These are phyloP conservation scores for Phengaris alcon DNA, from an alignment of 2,888 invertebrate species.

Conservation along the genomic window DNA sequence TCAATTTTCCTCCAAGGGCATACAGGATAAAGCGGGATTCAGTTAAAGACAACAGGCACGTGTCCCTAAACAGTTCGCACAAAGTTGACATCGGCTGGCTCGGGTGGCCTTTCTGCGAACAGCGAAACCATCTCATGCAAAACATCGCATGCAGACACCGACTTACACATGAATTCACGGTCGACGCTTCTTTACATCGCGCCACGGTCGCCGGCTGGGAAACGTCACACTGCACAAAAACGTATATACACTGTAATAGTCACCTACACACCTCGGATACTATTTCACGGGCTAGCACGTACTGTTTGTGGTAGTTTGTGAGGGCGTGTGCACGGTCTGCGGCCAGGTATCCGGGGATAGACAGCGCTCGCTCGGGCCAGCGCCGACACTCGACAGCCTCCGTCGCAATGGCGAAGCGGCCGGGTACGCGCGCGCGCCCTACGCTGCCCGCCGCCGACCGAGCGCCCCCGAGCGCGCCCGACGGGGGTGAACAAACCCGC, in stretches of 20 bases:
- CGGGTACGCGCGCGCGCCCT: constrained; percentile 78
- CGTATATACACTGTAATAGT: constrained; percentile 77
- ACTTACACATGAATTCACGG: constrained; percentile 77
- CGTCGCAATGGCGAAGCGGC: constrained; percentile 78
- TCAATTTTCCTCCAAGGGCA: constrained; percentile 43
- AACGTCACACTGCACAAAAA: constrained; percentile 79
- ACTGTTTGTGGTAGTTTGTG: constrained; percentile 42
- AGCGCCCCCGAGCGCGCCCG: constrained; percentile 64
- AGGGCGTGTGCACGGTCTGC: constrained; percentile 43
- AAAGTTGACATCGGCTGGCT: background rate
- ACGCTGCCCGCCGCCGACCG: constrained; percentile 72
- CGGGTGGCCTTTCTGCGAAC: background rate
- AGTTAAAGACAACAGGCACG: constrained; percentile 60
- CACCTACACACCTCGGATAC: constrained; percentile 38
- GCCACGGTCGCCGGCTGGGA: constrained; percentile 85
- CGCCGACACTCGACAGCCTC: constrained; percentile 77
- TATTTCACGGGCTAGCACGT: constrained; percentile 40
- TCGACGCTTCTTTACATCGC: constrained; percentile 74
- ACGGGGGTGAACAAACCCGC: constrained; percentile 76
- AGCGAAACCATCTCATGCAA: constrained; percentile 14
- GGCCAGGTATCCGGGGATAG: constrained; percentile 50
- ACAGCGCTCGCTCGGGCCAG: constrained; percentile 72
- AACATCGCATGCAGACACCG: constrained; percentile 54
- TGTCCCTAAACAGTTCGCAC: constrained; percentile 43
- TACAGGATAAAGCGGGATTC: constrained; percentile 46